Base-by-base conservation (phyloP, 1,140 invertebrate genomes). In the Brachionus asplanchnoidis region DNA sequence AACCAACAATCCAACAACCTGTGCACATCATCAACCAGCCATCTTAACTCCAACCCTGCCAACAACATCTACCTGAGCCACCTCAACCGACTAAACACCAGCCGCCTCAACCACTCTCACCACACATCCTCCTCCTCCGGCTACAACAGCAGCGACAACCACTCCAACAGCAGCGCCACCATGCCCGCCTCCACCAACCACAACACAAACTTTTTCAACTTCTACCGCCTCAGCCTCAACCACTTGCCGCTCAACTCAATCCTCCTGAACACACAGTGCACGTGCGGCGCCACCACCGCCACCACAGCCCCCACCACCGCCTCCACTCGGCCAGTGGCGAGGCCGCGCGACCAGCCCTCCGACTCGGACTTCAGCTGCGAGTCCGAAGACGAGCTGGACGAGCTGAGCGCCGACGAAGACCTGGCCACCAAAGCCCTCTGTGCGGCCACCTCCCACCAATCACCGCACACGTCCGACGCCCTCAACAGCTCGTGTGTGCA, bases 41-140 rank as follows among this genome's bases (percentile, higher is more conserved):
- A 73, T 0, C 5, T 60, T 11, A 60, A 26, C 53, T 73, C 68
- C 11, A 73, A 73, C 32, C 68, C 8, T 3, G 23, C 14, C 17
- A 56, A 53, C 40, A 60, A 56, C 50, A 80, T 60, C 20, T 60
- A 60, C 40, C 4, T 82, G 36, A 65, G 36, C 53, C 65, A 50
- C 17, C 53, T 65, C 14, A 80, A 80, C 44, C 17, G 68, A 53
- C 50, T 65, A 17, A 60, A 65, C 17, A 32, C 50, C 11, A 65
- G 32, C 17, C 60, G 36, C 26, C 12, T 68, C 8, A n/a, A 8
- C n/a, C 44, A 32, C 17, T 26, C 20, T 8, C 32, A 82, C 5
- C 79, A 82, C 79, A 80, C 56, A 12, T 80, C 77, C 9, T 60
- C 36, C 8, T 82, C 79, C 17, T 82, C 79, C 0, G 79, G 79